Evolutionary conservation across 2,113 vertebrate genomes (phyloP).

Genomic region (Cebus imitator): DNA sequence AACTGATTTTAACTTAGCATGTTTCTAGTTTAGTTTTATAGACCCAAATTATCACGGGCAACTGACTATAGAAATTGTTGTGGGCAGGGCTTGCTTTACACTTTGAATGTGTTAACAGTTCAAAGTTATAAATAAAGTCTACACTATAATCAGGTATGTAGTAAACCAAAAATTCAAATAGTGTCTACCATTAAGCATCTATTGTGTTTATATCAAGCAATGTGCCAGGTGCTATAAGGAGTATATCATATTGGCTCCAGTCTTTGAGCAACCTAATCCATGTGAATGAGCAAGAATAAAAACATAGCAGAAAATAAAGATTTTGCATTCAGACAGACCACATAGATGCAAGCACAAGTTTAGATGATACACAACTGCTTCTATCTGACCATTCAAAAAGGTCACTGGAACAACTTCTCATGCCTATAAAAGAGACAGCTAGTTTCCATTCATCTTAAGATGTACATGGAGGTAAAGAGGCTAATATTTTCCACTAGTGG

Average conservation of each 20-base stretch:
- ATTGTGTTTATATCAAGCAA: not conserved
- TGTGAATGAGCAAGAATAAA: not conserved
- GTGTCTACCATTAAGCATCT: not conserved
- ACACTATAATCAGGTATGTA: not conserved
- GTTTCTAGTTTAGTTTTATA: conserved; percentile 22
- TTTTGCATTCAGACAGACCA: not conserved
- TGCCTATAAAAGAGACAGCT: not conserved
- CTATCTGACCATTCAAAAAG: not conserved
- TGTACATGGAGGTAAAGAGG: not conserved
- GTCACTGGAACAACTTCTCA: not conserved
- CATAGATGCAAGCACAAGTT: not conserved
- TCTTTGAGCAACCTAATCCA: not conserved
- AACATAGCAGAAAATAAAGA: not conserved
- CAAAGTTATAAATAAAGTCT: not conserved
- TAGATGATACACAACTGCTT: not conserved
- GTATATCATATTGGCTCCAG: not conserved
- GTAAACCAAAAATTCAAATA: not conserved
- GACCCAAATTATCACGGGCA: not conserved
- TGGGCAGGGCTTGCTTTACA: not conserved
- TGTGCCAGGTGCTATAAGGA: not conserved
- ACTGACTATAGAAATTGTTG: not conserved
- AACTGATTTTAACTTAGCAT: conserved; percentile 25
- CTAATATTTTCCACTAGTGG: not conserved
- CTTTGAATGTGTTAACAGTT: not conserved
- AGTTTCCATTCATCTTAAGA: not conserved